These are phyloP conservation scores for Ameiurus melas DNA, from an alignment of 2,113 vertebrate genomes.

Conservation along the genomic window DNA sequence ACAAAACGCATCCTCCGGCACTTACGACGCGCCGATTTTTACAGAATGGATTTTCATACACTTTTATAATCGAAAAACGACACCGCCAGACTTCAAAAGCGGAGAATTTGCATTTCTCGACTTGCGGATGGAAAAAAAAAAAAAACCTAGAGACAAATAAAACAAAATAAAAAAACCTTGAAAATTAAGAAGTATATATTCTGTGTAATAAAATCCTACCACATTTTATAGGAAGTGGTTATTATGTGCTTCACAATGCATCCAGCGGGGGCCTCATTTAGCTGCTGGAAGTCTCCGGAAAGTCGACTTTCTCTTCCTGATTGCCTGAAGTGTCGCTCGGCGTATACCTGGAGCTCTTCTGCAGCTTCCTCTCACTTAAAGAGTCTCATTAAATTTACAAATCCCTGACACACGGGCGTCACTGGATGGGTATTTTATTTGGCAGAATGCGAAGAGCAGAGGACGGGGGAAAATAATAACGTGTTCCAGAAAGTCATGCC, in stretches of 20 bases:
- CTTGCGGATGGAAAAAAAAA: too few relatives aligned
- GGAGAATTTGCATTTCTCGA: not conserved
- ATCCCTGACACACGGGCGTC: constrained; percentile 28
- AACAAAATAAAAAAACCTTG: not conserved
- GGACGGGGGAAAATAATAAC: not conserved
- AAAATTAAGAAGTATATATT: not conserved
- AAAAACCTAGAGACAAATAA: not conserved
- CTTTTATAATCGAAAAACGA: not conserved
- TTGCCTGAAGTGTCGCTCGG: constrained; percentile 45
- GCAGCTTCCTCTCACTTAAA: constrained; percentile 30
- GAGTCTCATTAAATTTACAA: constrained; percentile 44
- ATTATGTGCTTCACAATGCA: constrained; percentile 17
- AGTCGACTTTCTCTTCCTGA: constrained; percentile 34
- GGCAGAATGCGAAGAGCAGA: not conserved
- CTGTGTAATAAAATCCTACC: not conserved
- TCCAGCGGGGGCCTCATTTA: constrained; percentile 20
- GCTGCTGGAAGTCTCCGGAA: constrained; percentile 36
- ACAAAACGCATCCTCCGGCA: not conserved
- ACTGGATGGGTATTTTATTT: constrained; percentile 22
- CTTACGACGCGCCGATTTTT: not conserved
- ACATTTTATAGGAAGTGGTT: not conserved
- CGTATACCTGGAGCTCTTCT: constrained; percentile 36
- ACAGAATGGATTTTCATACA: not conserved
- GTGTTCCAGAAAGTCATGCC: constrained; percentile 3
- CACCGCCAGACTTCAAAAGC: not conserved